A percentile compares a stretch with the other conserved stretches of the same genome.
These are phyloP conservation scores for Euthynnus affinis DNA, from an alignment of 2,797 vertebrate genomes.

Conservation along the genomic window DNA sequence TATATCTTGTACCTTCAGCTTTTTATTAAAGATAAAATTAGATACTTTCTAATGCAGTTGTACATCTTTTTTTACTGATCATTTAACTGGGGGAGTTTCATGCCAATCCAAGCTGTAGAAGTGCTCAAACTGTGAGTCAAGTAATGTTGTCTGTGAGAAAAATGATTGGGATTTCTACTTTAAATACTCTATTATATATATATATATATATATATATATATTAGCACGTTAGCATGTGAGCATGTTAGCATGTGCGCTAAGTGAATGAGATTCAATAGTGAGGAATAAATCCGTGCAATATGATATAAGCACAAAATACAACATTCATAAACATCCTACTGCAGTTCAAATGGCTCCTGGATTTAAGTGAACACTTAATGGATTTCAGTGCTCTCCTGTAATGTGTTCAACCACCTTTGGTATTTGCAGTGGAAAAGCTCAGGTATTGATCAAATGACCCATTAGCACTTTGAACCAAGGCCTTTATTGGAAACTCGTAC, in stretches of 20 bases:
- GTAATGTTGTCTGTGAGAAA: too few relatives aligned
- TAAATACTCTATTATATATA: too few relatives aligned
- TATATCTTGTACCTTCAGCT: too few relatives aligned
- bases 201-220: too few relatives aligned
- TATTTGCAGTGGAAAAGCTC: conserved; percentile 61
- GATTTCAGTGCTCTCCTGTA: conserved; percentile 54
- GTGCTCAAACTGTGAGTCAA: too few relatives aligned
- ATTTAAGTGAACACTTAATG: conserved; percentile 63
- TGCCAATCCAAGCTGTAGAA: too few relatives aligned
- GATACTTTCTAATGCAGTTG: too few relatives aligned
- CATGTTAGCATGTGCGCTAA: not conserved
- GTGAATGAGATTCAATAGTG: not conserved
- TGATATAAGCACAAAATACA: conserved; percentile 13
- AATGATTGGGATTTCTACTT: too few relatives aligned
- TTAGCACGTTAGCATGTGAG: too few relatives aligned
- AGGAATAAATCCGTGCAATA: not conserved
- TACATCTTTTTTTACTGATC: too few relatives aligned
- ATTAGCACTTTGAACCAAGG: conserved; percentile 74
- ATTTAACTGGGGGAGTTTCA: too few relatives aligned
- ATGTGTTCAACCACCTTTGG: conserved; percentile 49
- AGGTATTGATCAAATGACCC: conserved; percentile 81
- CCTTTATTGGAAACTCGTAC: conserved; percentile 74
- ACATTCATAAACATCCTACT: conserved; percentile 37
- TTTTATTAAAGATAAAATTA: too few relatives aligned
- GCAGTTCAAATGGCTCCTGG: conserved; percentile 43